Percentiles rank a stretch among this genome's conserved stretches.
These are phyloP conservation scores for Matsumyia berberina DNA, from an alignment of 2,888 invertebrate genomes.

Conservation along the genomic window DNA sequence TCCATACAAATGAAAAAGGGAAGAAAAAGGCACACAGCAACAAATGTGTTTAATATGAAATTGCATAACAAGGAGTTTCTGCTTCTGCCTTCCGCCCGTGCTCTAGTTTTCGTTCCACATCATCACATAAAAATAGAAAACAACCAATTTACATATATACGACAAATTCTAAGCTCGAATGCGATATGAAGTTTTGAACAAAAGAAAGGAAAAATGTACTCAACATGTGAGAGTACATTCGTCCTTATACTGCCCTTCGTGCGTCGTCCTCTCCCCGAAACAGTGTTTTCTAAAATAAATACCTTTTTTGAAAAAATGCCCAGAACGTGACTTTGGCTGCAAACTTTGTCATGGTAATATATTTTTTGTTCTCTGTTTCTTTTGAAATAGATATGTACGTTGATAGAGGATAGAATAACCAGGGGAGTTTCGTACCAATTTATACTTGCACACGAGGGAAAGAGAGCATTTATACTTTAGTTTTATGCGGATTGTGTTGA, in stretches of 20 bases:
- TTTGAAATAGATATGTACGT: constrained; percentile 35
- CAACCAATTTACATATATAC: constrained; percentile 73
- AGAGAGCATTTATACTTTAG: constrained; percentile 48
- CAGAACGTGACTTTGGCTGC: constrained; percentile 71
- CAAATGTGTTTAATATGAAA: constrained; percentile 74
- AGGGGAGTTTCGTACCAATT: constrained; percentile 46
- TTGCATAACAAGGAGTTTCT: constrained; percentile 67
- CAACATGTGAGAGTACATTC: constrained; percentile 51
- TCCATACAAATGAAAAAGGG: constrained; percentile 16
- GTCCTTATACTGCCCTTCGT: constrained; percentile 9
- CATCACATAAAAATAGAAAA: constrained; percentile 72
- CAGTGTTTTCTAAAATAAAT: constrained; percentile 68
- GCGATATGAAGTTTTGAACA: constrained; percentile 63
- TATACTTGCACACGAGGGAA: constrained; percentile 16
- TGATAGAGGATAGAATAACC: constrained; percentile 29
- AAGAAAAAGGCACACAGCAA: constrained; percentile 31
- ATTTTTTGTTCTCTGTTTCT: constrained; percentile 51
- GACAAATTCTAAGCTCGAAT: constrained; percentile 71
- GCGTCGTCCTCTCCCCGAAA: constrained; percentile 22
- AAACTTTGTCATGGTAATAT: constrained; percentile 72
- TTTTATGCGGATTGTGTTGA: constrained; percentile 40
- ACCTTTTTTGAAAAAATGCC: constrained; percentile 73
- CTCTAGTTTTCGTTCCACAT: constrained; percentile 43
- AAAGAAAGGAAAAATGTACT: constrained; percentile 27
- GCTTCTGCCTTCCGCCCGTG: constrained; percentile 26